Conservation (phyloP, 2,888 invertebrate genomes). For the Paralinhomoeus sp. region DNA sequence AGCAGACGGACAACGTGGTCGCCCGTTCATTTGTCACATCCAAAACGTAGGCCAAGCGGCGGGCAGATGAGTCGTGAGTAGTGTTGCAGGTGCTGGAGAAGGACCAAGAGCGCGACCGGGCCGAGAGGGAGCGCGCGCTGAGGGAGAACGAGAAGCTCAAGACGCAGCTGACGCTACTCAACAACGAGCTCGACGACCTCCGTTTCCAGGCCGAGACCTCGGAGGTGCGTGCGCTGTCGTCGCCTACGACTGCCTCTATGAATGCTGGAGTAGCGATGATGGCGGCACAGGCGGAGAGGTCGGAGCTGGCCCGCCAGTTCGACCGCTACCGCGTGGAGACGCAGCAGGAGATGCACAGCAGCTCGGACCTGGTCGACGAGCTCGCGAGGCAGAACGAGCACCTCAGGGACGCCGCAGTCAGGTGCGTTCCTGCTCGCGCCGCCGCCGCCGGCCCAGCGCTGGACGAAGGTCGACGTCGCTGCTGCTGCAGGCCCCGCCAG, state of each 20-base stretch:
- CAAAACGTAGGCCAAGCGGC: no score
- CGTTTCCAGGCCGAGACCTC: no score
- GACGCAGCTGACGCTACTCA: background rate
- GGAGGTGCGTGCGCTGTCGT: no score
- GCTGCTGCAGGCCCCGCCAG: background rate
- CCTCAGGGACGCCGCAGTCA: background rate
- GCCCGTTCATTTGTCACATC: no score
- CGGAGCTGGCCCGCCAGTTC: background rate
- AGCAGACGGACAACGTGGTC: no score
- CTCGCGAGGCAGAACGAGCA: constrained; percentile 12
- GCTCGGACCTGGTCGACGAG: constrained; percentile 18
- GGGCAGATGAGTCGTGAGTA: background rate
- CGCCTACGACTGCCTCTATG: no score
- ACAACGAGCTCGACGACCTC: no score
- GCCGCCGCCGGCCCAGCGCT: no score
- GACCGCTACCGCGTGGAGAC: constrained; percentile 9
- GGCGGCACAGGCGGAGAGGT: background rate
- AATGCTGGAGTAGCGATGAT: no score
- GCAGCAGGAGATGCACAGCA: constrained; percentile 17
- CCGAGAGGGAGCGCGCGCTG: background rate
- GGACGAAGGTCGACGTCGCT: no score
- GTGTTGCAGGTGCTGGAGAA: background rate
- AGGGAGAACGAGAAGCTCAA: background rate
- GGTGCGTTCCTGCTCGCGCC: background rate
- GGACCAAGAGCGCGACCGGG: background rate